Percentiles rank a stretch among this genome's conserved stretches.
Evolutionary conservation across 37 sponge, comb jelly and placozoan species (phyloP).

Genomic region (Halichondria panicea): DNA sequence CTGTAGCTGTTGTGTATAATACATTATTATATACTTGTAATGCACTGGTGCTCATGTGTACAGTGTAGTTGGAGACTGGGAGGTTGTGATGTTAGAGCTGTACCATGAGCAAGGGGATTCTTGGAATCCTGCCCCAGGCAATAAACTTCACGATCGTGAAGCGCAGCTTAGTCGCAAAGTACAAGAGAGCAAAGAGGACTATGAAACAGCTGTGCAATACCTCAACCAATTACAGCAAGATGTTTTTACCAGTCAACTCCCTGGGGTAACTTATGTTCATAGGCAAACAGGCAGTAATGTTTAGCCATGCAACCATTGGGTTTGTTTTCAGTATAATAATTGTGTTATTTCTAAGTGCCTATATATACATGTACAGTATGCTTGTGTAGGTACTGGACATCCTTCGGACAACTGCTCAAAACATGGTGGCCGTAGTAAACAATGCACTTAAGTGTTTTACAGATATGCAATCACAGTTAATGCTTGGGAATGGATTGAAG

Average conservation of each 20-base stretch:
- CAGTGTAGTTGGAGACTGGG: conserved; percentile 63
- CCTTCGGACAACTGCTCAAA: conserved; percentile 17
- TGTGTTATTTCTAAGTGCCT: no score
- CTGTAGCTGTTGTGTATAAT: neutral
- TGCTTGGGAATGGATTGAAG: neutral
- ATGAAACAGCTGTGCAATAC: conserved; percentile 1
- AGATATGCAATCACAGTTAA: conserved; percentile 22
- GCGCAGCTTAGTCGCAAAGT: conserved; percentile 13
- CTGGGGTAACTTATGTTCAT: conserved; percentile 6
- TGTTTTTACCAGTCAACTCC: conserved; percentile 20
- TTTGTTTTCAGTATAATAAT: no score
- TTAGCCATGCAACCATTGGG: no score
- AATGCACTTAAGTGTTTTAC: conserved; percentile 47
- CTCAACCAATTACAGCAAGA: conserved; percentile 17
- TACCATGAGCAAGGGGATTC: conserved; percentile 45
- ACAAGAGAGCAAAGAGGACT: conserved; percentile 53
- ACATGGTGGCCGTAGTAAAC: conserved; percentile 58
- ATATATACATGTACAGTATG: no score
- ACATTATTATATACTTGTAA: neutral
- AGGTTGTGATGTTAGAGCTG: conserved; percentile 32
- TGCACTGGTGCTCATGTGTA: neutral
- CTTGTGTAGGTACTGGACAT: conserved; percentile 2
- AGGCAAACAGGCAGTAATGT: no score
- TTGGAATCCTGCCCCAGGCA: conserved; percentile 58
- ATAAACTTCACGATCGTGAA: conserved; percentile 65